Evolutionary conservation across 1,140 invertebrate species (phyloP), one percentile per base, ranked within the genome.

Genomic region (Anastrepha ludens): DNA sequence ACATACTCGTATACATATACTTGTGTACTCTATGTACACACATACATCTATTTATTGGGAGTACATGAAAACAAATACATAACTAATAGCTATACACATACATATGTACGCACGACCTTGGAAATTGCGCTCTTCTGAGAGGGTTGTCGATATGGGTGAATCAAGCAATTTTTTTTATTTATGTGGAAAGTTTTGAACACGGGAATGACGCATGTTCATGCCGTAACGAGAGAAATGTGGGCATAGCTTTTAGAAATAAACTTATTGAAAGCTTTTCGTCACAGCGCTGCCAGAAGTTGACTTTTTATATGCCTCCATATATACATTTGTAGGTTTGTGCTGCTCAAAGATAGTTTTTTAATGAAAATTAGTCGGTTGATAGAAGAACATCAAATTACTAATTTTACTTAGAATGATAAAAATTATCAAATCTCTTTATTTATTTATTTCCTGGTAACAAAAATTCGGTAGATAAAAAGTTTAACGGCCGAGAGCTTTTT

Each of bases 121-220:
- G 67, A 47, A 55, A 44, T 74, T n/a, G 44, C 17, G 67, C 67
- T 47, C 6, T 15, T 55, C 39, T 47, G 15, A 47, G 67, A 47
- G 67, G 67, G 41, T 47, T 74, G 67, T 17, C 67, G 44, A 3
- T 55, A 81, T 55, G 47, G 50, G n/a, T 3, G 0, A 9, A 81
- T 29, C 20, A 81, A 17, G 74, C 11, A 81, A 50, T 81, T 58
- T 81, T 81, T 81, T 55, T 8, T 20, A 17, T n/a, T 74, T 74
- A 11, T 2, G 7, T 44, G 67, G 67, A 74, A 74, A 74, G 67
- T 74, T 74, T 74, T 13, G 64, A 65, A 41, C 67, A 74, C 67
- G 67, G n/a, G 39, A 74, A 74, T 15, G 41, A 41, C 67, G 67
- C 67, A 74, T 74, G 67, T 17, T 74, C 67, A 74, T n/a, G 17